These are phyloP conservation scores for Fringilla coelebs DNA, from an alignment of 2,797 vertebrate genomes.

Conservation along the genomic window DNA sequence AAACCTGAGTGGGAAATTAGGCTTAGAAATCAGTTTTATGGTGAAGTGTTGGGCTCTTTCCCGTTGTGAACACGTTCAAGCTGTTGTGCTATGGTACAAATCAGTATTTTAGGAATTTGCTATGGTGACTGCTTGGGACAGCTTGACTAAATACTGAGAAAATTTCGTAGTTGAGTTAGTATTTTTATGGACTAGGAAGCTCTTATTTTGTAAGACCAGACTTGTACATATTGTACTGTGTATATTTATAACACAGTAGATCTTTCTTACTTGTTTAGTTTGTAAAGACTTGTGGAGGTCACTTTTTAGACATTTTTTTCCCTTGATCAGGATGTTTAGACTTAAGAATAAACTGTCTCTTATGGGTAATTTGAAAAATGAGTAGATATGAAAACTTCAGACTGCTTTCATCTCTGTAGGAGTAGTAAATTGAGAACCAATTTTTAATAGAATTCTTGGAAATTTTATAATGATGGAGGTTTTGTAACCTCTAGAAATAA, in stretches of 20 bases:
- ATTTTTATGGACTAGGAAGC: constrained; percentile 73
- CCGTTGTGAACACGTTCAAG: constrained; percentile 19
- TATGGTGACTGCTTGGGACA: constrained; percentile 48
- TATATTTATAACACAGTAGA: constrained; percentile 39
- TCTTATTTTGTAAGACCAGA: constrained; percentile 69
- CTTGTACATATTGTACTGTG: constrained; percentile 61
- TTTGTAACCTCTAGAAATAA: constrained; percentile 54
- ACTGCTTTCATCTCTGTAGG: constrained; percentile 52
- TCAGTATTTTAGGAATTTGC: constrained; percentile 53
- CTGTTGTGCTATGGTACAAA: constrained; percentile 47
- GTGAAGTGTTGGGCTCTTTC: constrained; percentile 44
- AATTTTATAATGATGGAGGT: constrained; percentile 60
- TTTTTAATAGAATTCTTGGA: constrained; percentile 65
- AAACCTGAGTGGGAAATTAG: not conserved
- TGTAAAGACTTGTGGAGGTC: constrained; percentile 42
- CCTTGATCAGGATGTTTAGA: constrained; percentile 14
- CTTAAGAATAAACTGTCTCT: constrained; percentile 21
- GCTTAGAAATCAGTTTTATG: not conserved
- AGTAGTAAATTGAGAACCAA: constrained; percentile 17
- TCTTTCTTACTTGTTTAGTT: constrained; percentile 48
- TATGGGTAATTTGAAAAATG: constrained; percentile 35
- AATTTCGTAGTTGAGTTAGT: constrained; percentile 73
- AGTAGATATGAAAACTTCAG: constrained; percentile 40
- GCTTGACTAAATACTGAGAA: constrained; percentile 41
- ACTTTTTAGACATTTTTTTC: constrained; percentile 18